Percentiles rank a stretch among this genome's conserved stretches.
These are phyloP conservation scores for Drosophila nr. fundita DNA, from an alignment of 2,888 invertebrate species.

Conservation along the genomic window DNA sequence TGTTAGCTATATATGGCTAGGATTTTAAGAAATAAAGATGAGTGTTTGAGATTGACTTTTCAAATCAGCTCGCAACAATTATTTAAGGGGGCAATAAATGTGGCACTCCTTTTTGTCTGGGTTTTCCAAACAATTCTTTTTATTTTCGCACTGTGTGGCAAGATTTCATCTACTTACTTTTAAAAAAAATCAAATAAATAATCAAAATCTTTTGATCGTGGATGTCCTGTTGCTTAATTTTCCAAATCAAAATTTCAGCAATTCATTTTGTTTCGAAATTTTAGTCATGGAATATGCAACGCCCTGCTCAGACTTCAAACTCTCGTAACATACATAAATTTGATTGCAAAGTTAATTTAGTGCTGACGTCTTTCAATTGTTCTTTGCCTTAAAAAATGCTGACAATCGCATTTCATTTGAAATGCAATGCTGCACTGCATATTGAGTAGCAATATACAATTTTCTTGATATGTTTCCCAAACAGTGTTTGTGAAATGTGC, in stretches of 20 bases:
- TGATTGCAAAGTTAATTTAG: neutral
- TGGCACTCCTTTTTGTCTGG: neutral
- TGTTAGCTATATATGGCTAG: too few relatives aligned
- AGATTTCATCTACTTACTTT: neutral
- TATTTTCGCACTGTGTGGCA: too few relatives aligned
- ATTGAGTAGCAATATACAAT: neutral
- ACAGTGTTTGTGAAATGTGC: neutral
- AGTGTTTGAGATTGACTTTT: too few relatives aligned
- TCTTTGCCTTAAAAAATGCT: neutral
- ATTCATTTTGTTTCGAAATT: neutral
- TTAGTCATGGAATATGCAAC: neutral
- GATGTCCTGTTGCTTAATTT: neutral
- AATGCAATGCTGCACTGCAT: neutral
- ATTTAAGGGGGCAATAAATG: neutral
- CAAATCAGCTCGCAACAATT: too few relatives aligned
- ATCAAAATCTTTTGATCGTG: neutral
- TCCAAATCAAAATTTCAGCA: neutral
- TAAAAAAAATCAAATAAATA: neutral
- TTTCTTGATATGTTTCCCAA: neutral
- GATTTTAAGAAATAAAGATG: too few relatives aligned
- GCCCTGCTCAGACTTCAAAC: neutral
- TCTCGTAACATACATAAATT: neutral
- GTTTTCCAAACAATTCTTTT: too few relatives aligned
- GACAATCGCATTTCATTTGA: neutral
- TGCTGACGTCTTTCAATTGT: neutral